Evolutionary conservation across 2,888 invertebrate genomes (phyloP).

Genomic region (Erebia aethiops): DNA sequence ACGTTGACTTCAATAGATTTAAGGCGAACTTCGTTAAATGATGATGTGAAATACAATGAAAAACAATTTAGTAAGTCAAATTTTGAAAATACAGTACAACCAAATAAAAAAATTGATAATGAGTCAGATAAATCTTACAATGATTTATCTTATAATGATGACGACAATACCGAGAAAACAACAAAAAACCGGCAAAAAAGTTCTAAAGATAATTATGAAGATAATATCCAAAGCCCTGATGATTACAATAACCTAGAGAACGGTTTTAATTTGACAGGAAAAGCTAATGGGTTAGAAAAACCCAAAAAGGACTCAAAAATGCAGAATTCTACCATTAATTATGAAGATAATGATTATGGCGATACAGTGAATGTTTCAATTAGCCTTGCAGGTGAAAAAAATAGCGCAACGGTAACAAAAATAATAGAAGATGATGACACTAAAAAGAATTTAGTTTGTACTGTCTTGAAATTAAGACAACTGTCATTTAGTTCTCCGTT

Average conservation of each 20-base stretch:
- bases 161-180: conserved; percentile 44
- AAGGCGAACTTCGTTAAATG: conserved; percentile 17
- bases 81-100: conserved; percentile 39
- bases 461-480: conserved; percentile 57
- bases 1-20: conserved; percentile 15
- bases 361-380: conserved; percentile 43
- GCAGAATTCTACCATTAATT: conserved; percentile 25
- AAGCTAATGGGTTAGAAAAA: conserved; percentile 30
- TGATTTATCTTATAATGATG: conserved; percentile 60
- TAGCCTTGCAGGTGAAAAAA: conserved; percentile 6
- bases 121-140: conserved; percentile 55
- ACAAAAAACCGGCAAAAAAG: conserved; percentile 25
- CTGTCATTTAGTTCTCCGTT: conserved; percentile 64
- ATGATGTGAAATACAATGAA: conserved; percentile 16
- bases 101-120: conserved; percentile 41
- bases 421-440: conserved; percentile 41
- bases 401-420: conserved; percentile 17
- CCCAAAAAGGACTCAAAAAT: conserved; percentile 35
- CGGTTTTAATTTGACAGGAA: conserved; percentile 14
- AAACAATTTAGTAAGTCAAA: conserved; percentile 25
- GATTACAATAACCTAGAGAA: conserved; percentile 6
- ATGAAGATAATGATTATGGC: conserved; percentile 41
- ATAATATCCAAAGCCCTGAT: conserved; percentile 4
- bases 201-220: conserved; percentile 22
- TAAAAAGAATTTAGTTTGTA: conserved; percentile 50